A percentile compares a stretch with the other conserved stretches of the same genome.
These are phyloP conservation scores for Caenorhabditis macrosperma DNA, from an alignment of 2,888 invertebrate genomes.

Conservation along the genomic window DNA sequence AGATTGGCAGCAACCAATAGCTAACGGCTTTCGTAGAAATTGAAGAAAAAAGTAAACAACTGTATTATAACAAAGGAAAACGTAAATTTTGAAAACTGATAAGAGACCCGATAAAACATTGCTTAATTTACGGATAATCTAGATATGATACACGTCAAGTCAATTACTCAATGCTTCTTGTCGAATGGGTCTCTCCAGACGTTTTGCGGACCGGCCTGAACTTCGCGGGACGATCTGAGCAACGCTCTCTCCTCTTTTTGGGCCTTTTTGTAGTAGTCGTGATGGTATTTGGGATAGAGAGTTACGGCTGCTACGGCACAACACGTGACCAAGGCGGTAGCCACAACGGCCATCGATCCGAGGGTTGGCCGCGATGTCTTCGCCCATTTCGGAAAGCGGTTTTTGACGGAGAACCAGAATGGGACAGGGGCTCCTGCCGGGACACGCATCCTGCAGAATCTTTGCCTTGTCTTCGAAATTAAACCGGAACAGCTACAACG, in stretches of 20 bases:
- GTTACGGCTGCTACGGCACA: constrained; percentile 72
- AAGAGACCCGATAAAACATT: neutral
- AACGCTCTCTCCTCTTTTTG: constrained; percentile 73
- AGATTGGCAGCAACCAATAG: too few relatives aligned
- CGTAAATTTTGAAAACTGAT: neutral
- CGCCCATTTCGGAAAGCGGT: constrained; percentile 63
- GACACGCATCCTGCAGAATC: constrained; percentile 67
- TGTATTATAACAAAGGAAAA: neutral
- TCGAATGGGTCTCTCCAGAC: constrained; percentile 76
- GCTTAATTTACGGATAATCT: neutral
- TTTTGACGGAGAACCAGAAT: constrained; percentile 70
- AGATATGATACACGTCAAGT: neutral
- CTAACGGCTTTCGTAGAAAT: too few relatives aligned
- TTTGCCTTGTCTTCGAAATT: too few relatives aligned
- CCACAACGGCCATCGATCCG: constrained; percentile 73
- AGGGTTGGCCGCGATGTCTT: constrained; percentile 61
- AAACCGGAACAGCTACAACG: too few relatives aligned
- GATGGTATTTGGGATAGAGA: constrained; percentile 70
- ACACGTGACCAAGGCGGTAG: constrained; percentile 66
- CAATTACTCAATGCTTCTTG: constrained; percentile 46
- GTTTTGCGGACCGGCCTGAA: constrained; percentile 70
- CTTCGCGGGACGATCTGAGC: constrained; percentile 67
- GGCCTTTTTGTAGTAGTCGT: constrained; percentile 73
- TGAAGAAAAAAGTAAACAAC: too few relatives aligned
- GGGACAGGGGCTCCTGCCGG: constrained; percentile 76